Base-by-base conservation (phyloP, 2,797 vertebrate species). In the Amblyopsis hoosieri region DNA sequence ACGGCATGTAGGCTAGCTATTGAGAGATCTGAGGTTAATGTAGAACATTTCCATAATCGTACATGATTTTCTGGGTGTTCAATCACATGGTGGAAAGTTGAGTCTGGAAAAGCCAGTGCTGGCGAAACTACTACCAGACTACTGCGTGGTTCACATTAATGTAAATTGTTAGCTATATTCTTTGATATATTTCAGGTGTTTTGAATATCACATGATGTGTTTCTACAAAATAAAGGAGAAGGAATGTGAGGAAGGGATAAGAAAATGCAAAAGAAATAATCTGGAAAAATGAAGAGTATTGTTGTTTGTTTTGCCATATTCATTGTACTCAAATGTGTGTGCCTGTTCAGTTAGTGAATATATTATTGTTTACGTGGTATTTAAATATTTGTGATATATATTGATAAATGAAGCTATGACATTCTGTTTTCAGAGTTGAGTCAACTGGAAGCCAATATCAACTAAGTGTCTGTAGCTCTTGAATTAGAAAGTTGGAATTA, bases 1-100 rank as follows among this genome's bases (percentile, higher is more conserved):
- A 67, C 33, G 2, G 80, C 61, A 74, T 56, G 84, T 81, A 77
- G 79, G 65, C n/a, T 3, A 53, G 62, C 60, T 74, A 69, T 49
- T 5, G 57, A 56, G 54, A 54, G 61, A 63, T 0, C 13, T 54
- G 58, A 63, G 37, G 33, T 53, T 69, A 55, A 42, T 59, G 37
- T 8, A 46, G 12, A 45, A 51, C 11, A 19, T 12, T n/a, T 3
- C 60, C 23, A 50, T 6, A 4, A 45, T 62, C 52, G 12, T 46
- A 62, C n/a, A 5, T 13, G 4, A 37, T 49, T 37, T 1, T 19
- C 5, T 4, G 42, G 33, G n/a, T 9, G 37, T 46, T 29, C 31
- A 17, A 64, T 19, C 3, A 29, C 10, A 49, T 11, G 13, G 7
- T 1, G 12, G 31, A 5, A 9, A 50, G 29, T 33, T 33, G 10